Conservation (phyloP, 1,140 invertebrate genomes). For the Stegodyphus mimosarum region DNA sequence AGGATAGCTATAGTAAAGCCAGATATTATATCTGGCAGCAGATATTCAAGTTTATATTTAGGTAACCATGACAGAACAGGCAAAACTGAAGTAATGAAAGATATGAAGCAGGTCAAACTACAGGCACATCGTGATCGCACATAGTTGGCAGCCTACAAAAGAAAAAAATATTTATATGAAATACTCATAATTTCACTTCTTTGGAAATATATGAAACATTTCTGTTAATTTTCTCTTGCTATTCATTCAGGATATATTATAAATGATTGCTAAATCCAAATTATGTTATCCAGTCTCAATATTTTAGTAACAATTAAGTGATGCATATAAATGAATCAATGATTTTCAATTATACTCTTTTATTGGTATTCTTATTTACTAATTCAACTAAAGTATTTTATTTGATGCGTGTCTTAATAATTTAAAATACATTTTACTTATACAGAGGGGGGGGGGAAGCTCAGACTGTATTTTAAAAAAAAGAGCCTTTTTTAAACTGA, state of each 20-base stretch:
- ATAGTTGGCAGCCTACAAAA: conserved; percentile 23
- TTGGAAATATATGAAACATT: not conserved
- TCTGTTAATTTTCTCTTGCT: not conserved
- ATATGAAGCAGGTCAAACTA: conserved; percentile 16
- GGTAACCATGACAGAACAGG: conserved; percentile 67
- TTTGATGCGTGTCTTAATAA: no score
- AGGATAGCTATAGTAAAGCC: conserved; percentile 91
- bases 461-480: no score
- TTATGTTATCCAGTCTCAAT: not conserved
- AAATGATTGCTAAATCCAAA: not conserved
- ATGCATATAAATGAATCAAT: no score
- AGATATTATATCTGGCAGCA: conserved; percentile 67
- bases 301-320: no score
- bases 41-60: conserved; percentile 63
- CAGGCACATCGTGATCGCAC: conserved; percentile 31
- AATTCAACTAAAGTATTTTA: no score
- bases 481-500: no score
- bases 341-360: no score
- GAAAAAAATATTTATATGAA: conserved; percentile 3
- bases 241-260: no score
- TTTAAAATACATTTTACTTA: no score
- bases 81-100: conserved; percentile 60
- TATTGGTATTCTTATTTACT: no score
- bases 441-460: no score
- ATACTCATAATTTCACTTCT: not conserved